Conservation (phyloP, 2,888 invertebrate species). For the Carterocephalus palaemon region DNA sequence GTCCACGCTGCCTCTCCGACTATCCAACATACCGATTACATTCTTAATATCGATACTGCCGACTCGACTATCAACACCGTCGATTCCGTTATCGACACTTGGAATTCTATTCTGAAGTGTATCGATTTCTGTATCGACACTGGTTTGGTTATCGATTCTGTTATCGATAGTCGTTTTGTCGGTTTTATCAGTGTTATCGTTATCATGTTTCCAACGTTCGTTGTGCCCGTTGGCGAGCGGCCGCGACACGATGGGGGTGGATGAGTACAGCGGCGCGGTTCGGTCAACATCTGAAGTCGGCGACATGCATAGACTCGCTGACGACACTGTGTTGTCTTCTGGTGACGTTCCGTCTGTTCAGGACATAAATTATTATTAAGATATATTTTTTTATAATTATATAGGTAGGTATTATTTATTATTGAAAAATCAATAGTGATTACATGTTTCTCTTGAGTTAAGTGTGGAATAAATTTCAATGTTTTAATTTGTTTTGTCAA, state of each 20-base stretch:
- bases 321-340: slow-evolving; percentile 63
- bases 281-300: slow-evolving; percentile 39
- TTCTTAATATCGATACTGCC: slow-evolving; percentile 3
- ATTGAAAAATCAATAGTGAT: too few species aligned
- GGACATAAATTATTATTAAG: too few species aligned
- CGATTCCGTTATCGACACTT: slow-evolving; percentile 5
- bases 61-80: slow-evolving; percentile 5
- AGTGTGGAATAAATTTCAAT: too few species aligned
- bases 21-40: slow-evolving; percentile 4
- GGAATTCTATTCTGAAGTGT: not conserved
- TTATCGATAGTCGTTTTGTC: not conserved
- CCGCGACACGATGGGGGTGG: slow-evolving; percentile 48
- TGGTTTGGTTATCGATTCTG: slow-evolving; percentile 6
- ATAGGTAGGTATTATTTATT: too few species aligned
- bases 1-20: slow-evolving; percentile 5
- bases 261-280: slow-evolving; percentile 41
- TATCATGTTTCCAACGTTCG: slow-evolving; percentile 34
- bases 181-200: slow-evolving; percentile 3
- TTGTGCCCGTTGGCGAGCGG: slow-evolving; percentile 49
- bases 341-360: slow-evolving; percentile 55
- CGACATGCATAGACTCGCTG: slow-evolving; percentile 68
- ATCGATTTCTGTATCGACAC: slow-evolving; percentile 18
- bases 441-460: too few species aligned
- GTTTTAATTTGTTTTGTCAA: too few species aligned
- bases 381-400: too few species aligned